Base-by-base conservation (phyloP, 2,888 invertebrate species). In the Parasteatoda lunata region DNA sequence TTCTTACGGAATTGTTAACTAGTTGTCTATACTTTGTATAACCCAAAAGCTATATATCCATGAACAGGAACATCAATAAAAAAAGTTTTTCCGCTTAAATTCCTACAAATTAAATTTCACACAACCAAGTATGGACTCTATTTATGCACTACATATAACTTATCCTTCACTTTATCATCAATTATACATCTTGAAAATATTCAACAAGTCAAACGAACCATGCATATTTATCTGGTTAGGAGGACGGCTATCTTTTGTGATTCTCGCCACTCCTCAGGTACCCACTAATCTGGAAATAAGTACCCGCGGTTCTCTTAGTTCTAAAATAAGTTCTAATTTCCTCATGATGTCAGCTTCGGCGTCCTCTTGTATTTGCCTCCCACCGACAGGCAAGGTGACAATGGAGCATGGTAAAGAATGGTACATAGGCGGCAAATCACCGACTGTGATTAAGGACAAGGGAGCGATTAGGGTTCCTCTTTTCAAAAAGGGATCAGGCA, bases 241-340 rank as follows among this genome's bases (percentile, higher is more conserved):
- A n/a, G 9, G 59, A 13, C 59, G 59, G 59, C n/a, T n/a, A n/a
- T 9, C 59, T 59, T 59, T 59, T 59, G 59, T 59, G 9, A 59
- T 9, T 9, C 59, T 59, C 72, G 30, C 45, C 54, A n/a, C 72
- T 52, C 13, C 51, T n/a, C 49, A 9, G n/a, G 54, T 47, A 7
- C 66, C 85, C 48, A 73, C 86, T 87, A 87, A 87, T 87, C 86
- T 87, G 86, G 81, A 87, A 87, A 81, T 87, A 87, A 87, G 77
- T 72, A 68, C 80, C 85, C 52, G 77, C 79, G 80, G 80, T 15
- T n/a, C 51, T 73, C 64, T 47, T 13, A 11, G 64, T 45, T 30
- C 13, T 64, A 76, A 76, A 80, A 71, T 70, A 70, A 70, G 77
- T 9, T 73, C 80, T 81, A 86, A 81, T 86, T 86, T 81, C 79